Conservation (phyloP, 2,113 vertebrate genomes). For the Malurus melanocephalus region DNA sequence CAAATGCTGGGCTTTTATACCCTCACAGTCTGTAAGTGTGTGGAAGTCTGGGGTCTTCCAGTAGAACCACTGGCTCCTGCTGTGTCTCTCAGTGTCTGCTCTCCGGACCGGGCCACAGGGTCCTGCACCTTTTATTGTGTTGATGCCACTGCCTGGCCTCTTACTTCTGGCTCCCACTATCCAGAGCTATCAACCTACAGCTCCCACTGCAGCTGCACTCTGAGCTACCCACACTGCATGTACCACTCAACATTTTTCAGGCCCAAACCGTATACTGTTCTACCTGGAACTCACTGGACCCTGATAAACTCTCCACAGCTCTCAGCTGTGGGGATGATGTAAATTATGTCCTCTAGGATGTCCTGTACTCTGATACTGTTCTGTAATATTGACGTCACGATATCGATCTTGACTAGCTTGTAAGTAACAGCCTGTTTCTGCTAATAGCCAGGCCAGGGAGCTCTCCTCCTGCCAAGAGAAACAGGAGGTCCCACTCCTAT, state of each 20-base stretch:
- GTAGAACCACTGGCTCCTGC: neutral
- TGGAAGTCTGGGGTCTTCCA: neutral
- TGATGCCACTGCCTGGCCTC: neutral
- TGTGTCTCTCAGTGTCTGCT: neutral
- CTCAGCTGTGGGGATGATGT: fast-evolving
- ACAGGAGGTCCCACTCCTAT: neutral
- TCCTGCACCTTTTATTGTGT: neutral
- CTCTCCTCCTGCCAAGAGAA: neutral
- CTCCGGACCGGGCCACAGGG: neutral
- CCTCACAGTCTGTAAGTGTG: neutral
- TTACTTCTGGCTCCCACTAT: neutral
- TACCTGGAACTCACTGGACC: fast-evolving
- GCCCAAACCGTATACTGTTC: fast-evolving
- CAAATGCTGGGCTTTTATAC: neutral
- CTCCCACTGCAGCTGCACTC: neutral
- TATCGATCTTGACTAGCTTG: neutral
- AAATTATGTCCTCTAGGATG: neutral
- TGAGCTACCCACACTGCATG: neutral
- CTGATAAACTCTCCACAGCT: neutral
- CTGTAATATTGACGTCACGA: neutral
- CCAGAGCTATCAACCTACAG: neutral
- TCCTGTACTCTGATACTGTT: neutral
- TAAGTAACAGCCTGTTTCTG: neutral
- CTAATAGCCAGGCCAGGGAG: neutral
- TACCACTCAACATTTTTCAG: neutral